Evolutionary conservation across 1,140 invertebrate genomes (phyloP), one percentile per base, ranked within the genome.

Genomic region (Melanaphis sacchari): DNA sequence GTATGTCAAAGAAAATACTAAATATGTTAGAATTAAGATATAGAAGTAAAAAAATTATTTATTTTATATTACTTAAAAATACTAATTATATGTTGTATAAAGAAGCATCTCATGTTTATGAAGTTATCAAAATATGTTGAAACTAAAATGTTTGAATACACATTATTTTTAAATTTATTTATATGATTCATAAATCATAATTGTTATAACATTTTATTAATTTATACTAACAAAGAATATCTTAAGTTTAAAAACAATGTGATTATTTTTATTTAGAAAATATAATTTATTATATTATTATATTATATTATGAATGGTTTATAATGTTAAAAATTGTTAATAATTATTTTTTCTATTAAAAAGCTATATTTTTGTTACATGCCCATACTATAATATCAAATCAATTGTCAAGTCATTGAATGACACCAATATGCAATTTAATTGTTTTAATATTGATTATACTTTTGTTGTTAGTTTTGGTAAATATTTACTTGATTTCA

Each of bases 1-100:
- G 43, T 93, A 22, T 93, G 91, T 31, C 91, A 54, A n/a, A 46
- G 91, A 84, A 82, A 93, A 85, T 54, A 38, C 36, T 76, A n/a
- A 43, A n/a, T 43, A 36, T 59, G 36, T 66, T 90, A n/a, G 4
- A 24, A 15, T 40, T 76, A 90, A 40, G 6, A 22, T 38, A 54
- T 52, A 36, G 8, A 21, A 89, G 36, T 54, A 54, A 54, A 40
- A 66, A 76, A 81, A 76, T 41, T 31, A 21, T 90, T 66, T n/a
- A 31, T 59, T 88, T 36, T 88, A 54, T 54, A 43, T 43, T 15
- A 85, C 38, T 85, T 85, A 15, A 31, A 38, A 40, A 90, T 52
- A 54, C n/a, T 26, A 2, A 49, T 49, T 26, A 40, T 85, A n/a
- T 46, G 11, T n/a, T 66, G n/a, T 87, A 46, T 41, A 24, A 43